Conservation (phyloP, 2,113 vertebrate species). For the Saguinus imperator region DNA sequence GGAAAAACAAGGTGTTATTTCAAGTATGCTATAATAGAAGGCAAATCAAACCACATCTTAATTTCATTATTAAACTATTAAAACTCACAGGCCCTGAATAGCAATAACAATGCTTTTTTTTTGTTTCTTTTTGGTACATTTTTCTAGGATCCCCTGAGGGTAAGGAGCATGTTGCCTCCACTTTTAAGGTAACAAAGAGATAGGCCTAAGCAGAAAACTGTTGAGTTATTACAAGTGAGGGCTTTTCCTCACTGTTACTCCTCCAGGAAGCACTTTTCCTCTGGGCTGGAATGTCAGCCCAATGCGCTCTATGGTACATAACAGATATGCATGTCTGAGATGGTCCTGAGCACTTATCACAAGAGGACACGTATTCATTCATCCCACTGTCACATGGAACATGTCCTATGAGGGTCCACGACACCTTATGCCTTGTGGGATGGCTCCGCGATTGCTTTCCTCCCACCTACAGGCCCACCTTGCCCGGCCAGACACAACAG, state of each 20-base stretch:
- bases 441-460: neutral
- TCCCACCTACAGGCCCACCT: neutral
- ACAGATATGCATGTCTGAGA: neutral
- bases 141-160: neutral
- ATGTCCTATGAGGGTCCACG: accelerated
- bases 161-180: neutral
- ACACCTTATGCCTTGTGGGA: accelerated
- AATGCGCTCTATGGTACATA: accelerated
- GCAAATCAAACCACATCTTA: neutral
- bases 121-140: neutral
- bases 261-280: neutral
- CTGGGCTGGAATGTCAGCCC: neutral
- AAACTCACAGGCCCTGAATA: neutral
- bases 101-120: neutral
- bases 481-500: accelerated
- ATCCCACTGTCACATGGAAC: neutral
- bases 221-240: neutral
- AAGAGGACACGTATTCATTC: accelerated
- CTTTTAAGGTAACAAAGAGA: neutral
- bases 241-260: neutral
- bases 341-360: neutral
- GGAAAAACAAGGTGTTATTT: neutral
- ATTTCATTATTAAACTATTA: neutral
- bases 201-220: neutral
- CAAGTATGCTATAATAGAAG: neutral